Base-by-base conservation (phyloP, 2,797 vertebrate genomes). In the Ambastaia sidthimunki region DNA sequence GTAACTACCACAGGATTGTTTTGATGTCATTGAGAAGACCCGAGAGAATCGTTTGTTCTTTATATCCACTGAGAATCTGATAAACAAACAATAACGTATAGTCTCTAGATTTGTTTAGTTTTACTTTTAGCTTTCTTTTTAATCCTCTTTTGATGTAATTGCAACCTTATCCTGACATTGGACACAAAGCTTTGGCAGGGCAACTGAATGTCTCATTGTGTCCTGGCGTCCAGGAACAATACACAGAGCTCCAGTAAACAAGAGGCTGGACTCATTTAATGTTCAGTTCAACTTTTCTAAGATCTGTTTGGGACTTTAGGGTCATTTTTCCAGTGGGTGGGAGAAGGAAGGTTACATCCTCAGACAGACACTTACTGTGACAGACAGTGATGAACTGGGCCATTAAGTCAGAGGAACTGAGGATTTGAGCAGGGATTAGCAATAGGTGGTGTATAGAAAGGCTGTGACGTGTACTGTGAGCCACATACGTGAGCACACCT, bases 361-460 rank as follows among this genome's bases (percentile, higher is more conserved):
- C 9, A 25, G 76, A 65, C 12, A 2, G 21, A 55, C 21, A 52
- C 68, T 72, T 31, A 79, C 77, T 72, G 60, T 44, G 16, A 21
- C 25, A 15, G 16, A 21, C 25, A 15, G 23, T 80, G 19, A 77
- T 85, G 82, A 85, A 85, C 82, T 15, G 65, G 54, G 37, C 19
- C 37, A 80, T 28, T 66, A 12, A 79, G n/a, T 48, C 3, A 18
- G 57, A 48, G 41, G 50, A 71, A n/a, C 59, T 50, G 47, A 62
- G 67, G 82, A 74, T 67, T 57, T 63, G 60, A 13, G 60, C 60
- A 34, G 25, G 60, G 47, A 66, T 72, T 21, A 37, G 71, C 11
- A 59, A 25, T 66, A 16, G 55, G 18, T 12, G 9, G 54, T 80
- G 79, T 63, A 25, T 75, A 28, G 52, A 54, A 60, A 60, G 28